These are phyloP conservation scores for Channa argus DNA, from an alignment of 2,113 vertebrate species.

Conservation along the genomic window DNA sequence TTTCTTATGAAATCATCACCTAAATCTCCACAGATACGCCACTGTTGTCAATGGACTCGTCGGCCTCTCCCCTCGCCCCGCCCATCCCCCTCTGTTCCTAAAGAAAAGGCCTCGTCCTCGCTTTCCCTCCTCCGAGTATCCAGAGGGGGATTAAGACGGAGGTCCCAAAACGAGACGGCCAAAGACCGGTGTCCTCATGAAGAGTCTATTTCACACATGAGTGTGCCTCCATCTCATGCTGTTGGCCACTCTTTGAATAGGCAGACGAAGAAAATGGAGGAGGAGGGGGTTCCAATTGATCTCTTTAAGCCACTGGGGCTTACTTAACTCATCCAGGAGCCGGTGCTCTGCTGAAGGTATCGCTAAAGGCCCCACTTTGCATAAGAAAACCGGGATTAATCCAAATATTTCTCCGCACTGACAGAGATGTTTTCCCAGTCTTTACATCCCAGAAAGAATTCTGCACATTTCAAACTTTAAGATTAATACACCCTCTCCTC, in stretches of 20 bases:
- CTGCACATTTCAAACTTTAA: constrained; percentile 51
- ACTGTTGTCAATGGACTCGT: constrained; percentile 75
- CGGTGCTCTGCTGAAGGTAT: constrained; percentile 63
- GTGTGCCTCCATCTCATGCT: constrained; percentile 77
- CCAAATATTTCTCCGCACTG: constrained; percentile 85
- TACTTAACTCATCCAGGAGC: constrained; percentile 76
- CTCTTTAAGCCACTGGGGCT: constrained; percentile 74
- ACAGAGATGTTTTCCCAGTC: constrained; percentile 80
- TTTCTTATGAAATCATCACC: constrained; percentile 81
- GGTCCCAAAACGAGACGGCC: constrained; percentile 57
- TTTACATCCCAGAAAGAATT: constrained; percentile 73
- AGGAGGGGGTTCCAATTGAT: constrained; percentile 66
- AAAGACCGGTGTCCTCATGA: constrained; percentile 64
- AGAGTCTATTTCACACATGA: constrained; percentile 86
- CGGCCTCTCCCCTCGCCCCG: constrained; percentile 29
- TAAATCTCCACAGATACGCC: constrained; percentile 76
- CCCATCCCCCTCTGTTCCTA: constrained; percentile 53
- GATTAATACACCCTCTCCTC: constrained; percentile 48
- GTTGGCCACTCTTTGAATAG: constrained; percentile 69
- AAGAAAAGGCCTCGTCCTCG: constrained; percentile 60
- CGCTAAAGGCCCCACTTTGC: constrained; percentile 77
- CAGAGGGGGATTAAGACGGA: constrained; percentile 69
- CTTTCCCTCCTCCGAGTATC: constrained; percentile 50
- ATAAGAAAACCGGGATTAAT: constrained; percentile 86
- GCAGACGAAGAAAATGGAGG: constrained; percentile 56